These are phyloP conservation scores for Pampusana beccarii DNA, from an alignment of 2,113 vertebrate genomes.

Conservation along the genomic window DNA sequence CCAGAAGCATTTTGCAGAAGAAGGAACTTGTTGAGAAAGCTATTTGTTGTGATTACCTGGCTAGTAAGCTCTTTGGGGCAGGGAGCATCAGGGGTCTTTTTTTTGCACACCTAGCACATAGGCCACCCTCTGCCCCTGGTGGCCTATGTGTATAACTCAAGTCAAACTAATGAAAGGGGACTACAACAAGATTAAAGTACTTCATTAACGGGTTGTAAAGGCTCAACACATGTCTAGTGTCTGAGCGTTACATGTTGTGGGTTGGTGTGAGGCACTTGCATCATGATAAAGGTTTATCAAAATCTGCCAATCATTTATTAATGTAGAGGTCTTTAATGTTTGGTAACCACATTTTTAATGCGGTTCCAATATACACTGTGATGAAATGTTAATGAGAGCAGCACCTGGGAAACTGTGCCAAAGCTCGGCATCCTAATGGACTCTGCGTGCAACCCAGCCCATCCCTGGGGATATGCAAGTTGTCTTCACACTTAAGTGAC, in stretches of 20 bases:
- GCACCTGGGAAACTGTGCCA: background rate
- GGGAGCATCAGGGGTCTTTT: background rate
- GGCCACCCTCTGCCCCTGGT: background rate
- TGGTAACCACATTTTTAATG: background rate
- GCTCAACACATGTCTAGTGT: background rate
- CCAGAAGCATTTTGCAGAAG: background rate
- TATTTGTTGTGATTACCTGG: background rate
- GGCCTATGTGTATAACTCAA: background rate
- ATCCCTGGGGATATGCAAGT: accelerated
- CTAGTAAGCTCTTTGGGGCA: background rate
- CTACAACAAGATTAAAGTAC: background rate
- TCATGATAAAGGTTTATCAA: background rate
- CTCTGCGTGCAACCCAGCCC: background rate
- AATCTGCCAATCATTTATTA: background rate
- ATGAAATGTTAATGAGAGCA: background rate
- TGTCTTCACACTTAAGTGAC: background rate
- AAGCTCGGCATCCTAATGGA: background rate
- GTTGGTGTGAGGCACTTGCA: background rate
- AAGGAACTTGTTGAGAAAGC: background rate
- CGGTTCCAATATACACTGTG: accelerated
- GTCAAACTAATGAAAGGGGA: background rate
- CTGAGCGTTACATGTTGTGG: background rate
- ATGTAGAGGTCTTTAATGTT: background rate
- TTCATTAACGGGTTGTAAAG: background rate
- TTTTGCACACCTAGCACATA: background rate